Evolutionary conservation across 2,113 vertebrate genomes (phyloP), one percentile per base, ranked within the genome.

Genomic region (Lophura nycthemera): DNA sequence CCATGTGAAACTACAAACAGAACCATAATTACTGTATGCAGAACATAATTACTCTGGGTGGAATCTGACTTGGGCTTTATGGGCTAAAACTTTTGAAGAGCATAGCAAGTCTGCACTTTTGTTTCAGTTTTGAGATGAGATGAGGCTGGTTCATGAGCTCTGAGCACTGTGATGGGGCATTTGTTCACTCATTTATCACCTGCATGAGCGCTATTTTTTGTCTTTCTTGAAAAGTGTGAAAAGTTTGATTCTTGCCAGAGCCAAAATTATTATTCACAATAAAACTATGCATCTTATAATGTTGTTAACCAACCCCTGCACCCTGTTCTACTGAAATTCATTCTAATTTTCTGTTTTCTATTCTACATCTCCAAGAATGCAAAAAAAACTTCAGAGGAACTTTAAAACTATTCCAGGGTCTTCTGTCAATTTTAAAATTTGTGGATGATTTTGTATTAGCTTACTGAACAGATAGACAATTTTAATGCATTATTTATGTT

Each of bases 21-120:
- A 96, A 89, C 70, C 70, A n/a, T 82, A 92, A 93, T 91, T 91
- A 84, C 87, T 93, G 59, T 52, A 72, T 84, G 93, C 84, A 87
- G 89, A 93, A 75, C 75, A 36, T 82, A 90, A 93, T 93, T 85
- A 78, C 70, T 72, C 60, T 42, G 81, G 91, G 59, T 43, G 40
- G 66, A 90, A 84, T 89, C 47, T 91, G 84, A 22, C 48, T 86
- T 43, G 34, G 84, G 63, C 42, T 89, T 92, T 84, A 75, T 19
- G 52, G 63, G 36, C 81, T 92, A 52, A 61, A 82, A 59, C 47
- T 72, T 89, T 87, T 65, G 84, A 89, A 87, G 36, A 82, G 40
- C 63, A 57, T 24, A 79, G 72, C 43, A 25, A 69, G 25, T 24
- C 61, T n/a, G 22, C 13, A 20, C 34, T 72, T 90, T 78, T 84